phyloP scores from a whole-genome alignment of 2,113 vertebrate species.

The Eulemur rufifrons region DNA sequence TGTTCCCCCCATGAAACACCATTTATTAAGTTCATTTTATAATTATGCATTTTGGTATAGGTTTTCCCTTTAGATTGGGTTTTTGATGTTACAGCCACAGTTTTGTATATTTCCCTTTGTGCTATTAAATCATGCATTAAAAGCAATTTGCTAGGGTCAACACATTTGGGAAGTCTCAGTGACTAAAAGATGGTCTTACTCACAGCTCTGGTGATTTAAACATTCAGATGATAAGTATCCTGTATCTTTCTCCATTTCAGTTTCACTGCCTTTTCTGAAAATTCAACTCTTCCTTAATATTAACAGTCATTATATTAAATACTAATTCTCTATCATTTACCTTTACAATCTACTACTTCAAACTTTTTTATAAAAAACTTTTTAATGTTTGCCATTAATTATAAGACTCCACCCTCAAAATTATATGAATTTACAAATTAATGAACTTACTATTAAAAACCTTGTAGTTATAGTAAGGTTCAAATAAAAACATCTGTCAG shows the following conservation, averaged over 20 bases:
- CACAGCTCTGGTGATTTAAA: constrained; percentile 1
- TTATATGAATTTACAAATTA: constrained; percentile 11
- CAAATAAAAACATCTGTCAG: neutral
- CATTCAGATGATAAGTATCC: neutral
- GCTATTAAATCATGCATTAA: neutral
- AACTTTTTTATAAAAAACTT: constrained; percentile 6
- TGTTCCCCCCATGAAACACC: neutral
- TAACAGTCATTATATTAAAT: neutral
- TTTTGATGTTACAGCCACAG: neutral
- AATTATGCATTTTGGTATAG: neutral
- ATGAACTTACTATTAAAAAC: neutral
- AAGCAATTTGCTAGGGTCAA: neutral
- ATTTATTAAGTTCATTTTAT: neutral
- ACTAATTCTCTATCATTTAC: neutral
- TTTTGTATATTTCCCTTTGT: constrained; percentile 14
- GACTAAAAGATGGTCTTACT: neutral
- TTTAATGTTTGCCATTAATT: neutral
- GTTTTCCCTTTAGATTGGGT: neutral
- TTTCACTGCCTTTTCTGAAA: constrained; percentile 52
- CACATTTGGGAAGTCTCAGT: constrained; percentile 17
- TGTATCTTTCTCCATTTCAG: neutral
- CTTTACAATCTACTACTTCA: neutral
- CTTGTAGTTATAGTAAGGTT: neutral
- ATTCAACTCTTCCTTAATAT: neutral
- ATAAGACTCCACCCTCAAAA: constrained; percentile 18